Percentiles rank a stretch among this genome's conserved stretches.
Conservation (phyloP, 2,113 vertebrate species). For the Paracanthobrama guichenoti region DNA sequence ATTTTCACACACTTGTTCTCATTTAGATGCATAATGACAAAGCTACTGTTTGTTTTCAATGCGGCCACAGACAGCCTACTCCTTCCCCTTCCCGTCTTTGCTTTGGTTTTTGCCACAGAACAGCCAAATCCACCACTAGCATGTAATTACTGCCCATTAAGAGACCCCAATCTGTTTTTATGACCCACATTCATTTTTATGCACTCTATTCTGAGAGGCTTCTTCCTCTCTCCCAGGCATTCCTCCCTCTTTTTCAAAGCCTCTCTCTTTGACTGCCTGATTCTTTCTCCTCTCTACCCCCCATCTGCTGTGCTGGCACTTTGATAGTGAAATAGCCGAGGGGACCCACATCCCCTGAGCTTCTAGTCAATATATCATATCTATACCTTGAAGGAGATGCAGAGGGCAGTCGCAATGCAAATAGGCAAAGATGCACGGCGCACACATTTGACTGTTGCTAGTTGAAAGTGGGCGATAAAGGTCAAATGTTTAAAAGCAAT, state of each 20-base stretch:
- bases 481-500: conserved; percentile 30
- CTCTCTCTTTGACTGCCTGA: conserved; percentile 30
- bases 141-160: conserved; percentile 71
- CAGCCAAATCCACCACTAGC: conserved; percentile 37
- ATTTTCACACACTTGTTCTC: conserved; percentile 40
- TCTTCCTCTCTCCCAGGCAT: conserved; percentile 42
- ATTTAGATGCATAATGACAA: conserved; percentile 40
- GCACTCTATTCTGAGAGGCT: conserved; percentile 24
- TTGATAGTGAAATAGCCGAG: conserved; percentile 66
- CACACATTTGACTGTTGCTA: conserved; percentile 58
- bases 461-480: conserved; percentile 44
- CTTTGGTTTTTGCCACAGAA: conserved; percentile 36
- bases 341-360: conserved; percentile 61
- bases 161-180: conserved; percentile 53
- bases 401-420: conserved; percentile 71
- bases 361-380: conserved; percentile 77
- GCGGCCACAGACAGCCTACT: conserved; percentile 11
- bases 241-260: conserved; percentile 24
- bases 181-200: conserved; percentile 42
- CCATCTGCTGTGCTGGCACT: conserved; percentile 75
- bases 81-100: not conserved
- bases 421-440: conserved; percentile 67
- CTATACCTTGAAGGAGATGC: conserved; percentile 70
- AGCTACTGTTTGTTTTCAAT: conserved; percentile 24
- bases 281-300: conserved; percentile 39